Evolutionary conservation across 2,888 invertebrate genomes (phyloP).

Genomic region (Lordiphosa fenestrarum): DNA sequence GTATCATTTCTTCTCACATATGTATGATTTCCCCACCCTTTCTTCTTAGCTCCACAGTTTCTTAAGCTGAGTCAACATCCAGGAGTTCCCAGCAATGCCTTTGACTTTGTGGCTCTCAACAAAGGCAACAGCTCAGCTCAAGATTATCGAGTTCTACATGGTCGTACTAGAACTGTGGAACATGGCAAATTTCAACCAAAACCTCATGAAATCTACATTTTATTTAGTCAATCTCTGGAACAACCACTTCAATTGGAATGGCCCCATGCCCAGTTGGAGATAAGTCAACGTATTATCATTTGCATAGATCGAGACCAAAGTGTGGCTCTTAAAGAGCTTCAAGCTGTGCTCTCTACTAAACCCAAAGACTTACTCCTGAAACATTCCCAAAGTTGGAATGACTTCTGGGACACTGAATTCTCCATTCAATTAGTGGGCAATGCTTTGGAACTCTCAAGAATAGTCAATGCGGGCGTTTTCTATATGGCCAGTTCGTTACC

Average conservation of each 20-base stretch:
- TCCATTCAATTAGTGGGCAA: constrained; percentile 82
- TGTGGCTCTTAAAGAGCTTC: constrained; percentile 80
- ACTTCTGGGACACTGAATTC: constrained; percentile 81
- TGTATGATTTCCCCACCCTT: too few species aligned
- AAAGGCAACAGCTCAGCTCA: constrained; percentile 33
- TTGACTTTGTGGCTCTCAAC: constrained; percentile 45
- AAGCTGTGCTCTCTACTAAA: constrained; percentile 47
- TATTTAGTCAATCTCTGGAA: constrained; percentile 65
- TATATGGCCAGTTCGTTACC: constrained; percentile 83
- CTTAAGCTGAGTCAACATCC: constrained; percentile 50
- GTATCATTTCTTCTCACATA: not conserved
- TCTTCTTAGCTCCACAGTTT: constrained; percentile 42
- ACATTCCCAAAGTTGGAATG: constrained; percentile 81
- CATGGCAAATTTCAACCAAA: constrained; percentile 63
- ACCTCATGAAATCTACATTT: constrained; percentile 60
- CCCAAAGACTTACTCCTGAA: constrained; percentile 80
- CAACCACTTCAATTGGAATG: constrained; percentile 53
- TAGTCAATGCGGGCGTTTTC: constrained; percentile 83
- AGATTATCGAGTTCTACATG: constrained; percentile 50
- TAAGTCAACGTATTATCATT: constrained; percentile 82
- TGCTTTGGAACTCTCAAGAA: constrained; percentile 78
- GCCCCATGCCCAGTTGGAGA: constrained; percentile 46
- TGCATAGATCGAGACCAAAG: constrained; percentile 82
- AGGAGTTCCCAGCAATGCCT: constrained; percentile 53
- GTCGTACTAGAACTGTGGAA: constrained; percentile 72